A percentile compares a stretch with the other conserved stretches of the same genome.
phyloP scores from a whole-genome alignment of 2,113 vertebrate species.

The Centropus bengalensis region DNA sequence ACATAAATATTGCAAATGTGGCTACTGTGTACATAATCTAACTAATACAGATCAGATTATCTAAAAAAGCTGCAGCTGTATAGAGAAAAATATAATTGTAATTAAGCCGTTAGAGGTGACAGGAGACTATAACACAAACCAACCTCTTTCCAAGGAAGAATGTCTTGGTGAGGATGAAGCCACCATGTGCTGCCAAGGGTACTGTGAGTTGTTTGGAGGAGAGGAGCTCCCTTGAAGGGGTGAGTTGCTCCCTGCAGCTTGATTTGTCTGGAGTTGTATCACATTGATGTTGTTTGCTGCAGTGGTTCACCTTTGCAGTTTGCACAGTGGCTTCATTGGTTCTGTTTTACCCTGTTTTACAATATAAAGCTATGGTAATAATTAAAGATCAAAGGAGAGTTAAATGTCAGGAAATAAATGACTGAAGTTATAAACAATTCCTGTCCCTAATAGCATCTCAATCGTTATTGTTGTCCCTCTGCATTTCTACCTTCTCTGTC shows the following conservation, averaged over 20 bases:
- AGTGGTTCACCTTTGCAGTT: background rate
- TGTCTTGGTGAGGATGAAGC: background rate
- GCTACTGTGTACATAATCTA: rapidly evolving
- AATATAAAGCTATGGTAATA: background rate
- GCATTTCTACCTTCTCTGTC: background rate
- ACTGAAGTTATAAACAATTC: background rate
- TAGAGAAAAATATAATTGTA: background rate
- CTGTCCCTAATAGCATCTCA: background rate
- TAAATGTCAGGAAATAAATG: background rate
- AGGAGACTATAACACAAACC: background rate
- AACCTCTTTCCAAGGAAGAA: background rate
- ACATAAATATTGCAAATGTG: background rate
- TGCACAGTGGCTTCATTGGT: background rate
- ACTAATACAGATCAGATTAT: background rate
- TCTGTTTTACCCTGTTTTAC: background rate
- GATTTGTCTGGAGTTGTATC: background rate
- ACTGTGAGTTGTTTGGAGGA: background rate
- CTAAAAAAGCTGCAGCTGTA: background rate
- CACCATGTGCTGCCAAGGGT: background rate
- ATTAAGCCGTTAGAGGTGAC: background rate
- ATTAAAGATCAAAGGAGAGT: background rate
- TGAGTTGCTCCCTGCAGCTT: background rate
- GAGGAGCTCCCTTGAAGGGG: background rate
- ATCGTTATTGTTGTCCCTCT: background rate
- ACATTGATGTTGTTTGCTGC: background rate